Conservation (phyloP, 2,888 invertebrate genomes). For the Ophion obscuratus region DNA sequence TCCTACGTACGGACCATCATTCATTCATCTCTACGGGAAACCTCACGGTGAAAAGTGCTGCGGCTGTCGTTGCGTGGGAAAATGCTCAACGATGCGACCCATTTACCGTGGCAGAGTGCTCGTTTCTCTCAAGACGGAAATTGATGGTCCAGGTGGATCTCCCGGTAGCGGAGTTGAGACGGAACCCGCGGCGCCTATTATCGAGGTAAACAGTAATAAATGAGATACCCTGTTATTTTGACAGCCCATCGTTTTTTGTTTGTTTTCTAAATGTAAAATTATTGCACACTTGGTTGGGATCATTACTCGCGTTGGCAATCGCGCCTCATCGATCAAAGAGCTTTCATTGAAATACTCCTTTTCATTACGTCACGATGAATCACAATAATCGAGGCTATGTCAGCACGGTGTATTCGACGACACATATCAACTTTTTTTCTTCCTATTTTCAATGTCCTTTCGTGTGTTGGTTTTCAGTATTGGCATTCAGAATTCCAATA, state of each 20-base stretch:
- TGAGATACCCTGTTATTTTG: background rate
- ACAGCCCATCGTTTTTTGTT: background rate
- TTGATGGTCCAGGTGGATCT: conserved; percentile 85
- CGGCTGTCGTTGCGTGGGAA: conserved; percentile 69
- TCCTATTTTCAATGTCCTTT: too few species aligned
- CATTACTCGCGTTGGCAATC: background rate
- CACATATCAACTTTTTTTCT: too few species aligned
- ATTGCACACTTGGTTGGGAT: conserved; percentile 13
- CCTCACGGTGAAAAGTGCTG: conserved; percentile 78
- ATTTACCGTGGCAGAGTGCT: conserved; percentile 90
- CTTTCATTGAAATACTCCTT: conserved; percentile 3
- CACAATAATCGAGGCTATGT: background rate
- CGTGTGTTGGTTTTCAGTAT: too few species aligned
- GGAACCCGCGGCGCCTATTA: conserved; percentile 84
- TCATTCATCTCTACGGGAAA: conserved; percentile 90
- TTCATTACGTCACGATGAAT: conserved; percentile 13
- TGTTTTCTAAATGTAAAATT: background rate
- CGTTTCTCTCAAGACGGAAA: conserved; percentile 89
- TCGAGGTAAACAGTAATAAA: conserved; percentile 83
- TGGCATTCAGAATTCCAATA: too few species aligned
- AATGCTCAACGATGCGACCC: conserved; percentile 74
- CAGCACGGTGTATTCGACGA: background rate
- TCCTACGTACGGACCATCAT: conserved; percentile 93
- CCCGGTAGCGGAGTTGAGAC: conserved; percentile 84
- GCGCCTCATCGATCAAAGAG: background rate